Conservation (phyloP, 2,113 vertebrate species). For the Opisthocomus hoazin region DNA sequence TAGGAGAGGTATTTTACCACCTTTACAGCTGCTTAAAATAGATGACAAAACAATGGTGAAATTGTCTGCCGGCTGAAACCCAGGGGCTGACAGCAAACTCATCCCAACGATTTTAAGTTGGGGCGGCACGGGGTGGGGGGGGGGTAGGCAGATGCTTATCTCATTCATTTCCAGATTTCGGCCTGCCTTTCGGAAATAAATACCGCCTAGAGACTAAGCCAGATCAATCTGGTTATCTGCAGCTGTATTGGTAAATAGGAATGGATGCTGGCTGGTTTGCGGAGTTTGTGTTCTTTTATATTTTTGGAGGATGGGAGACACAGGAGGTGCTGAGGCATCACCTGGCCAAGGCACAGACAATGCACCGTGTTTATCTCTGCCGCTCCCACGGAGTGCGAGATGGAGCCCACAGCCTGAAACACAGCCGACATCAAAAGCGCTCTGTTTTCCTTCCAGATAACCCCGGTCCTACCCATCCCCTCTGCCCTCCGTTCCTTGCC, state of each 20-base stretch:
- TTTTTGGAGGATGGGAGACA: not conserved
- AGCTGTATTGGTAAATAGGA: not conserved
- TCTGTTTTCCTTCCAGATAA: constrained; percentile 72
- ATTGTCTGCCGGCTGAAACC: constrained; percentile 19
- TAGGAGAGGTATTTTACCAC: not conserved
- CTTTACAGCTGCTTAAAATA: constrained; percentile 8
- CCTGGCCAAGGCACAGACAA: constrained; percentile 12
- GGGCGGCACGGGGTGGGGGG: not conserved
- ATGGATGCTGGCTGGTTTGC: not conserved
- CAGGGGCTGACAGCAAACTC: not conserved
- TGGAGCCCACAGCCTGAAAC: constrained; percentile 26
- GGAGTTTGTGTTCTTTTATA: not conserved
- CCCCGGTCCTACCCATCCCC: constrained; percentile 51
- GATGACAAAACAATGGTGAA: not conserved
- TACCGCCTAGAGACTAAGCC: not conserved
- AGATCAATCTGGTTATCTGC: not conserved
- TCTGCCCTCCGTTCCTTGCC: constrained; percentile 54
- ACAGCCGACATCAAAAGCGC: constrained; percentile 67
- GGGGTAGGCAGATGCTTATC: not conserved
- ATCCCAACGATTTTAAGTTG: not conserved
- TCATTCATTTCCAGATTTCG: not conserved
- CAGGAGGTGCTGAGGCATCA: not conserved
- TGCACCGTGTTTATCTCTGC: constrained; percentile 31
- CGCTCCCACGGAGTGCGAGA: constrained; percentile 10
- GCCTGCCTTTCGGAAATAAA: not conserved